These are phyloP conservation scores for Cirrhinus mrigala DNA, from an alignment of 2,797 vertebrate species.

Conservation along the genomic window DNA sequence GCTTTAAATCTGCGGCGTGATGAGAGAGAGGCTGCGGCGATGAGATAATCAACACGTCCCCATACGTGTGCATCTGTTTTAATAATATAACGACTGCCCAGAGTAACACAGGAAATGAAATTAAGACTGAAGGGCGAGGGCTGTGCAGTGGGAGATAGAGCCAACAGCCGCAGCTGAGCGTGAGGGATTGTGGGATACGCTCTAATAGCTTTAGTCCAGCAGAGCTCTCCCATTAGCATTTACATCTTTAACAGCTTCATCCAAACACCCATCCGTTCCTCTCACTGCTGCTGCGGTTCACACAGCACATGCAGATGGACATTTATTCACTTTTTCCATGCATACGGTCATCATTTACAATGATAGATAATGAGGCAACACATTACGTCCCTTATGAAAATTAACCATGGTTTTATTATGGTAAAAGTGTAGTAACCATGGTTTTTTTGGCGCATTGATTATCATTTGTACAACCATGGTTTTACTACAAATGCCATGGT, in stretches of 20 bases:
- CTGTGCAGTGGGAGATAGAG: not conserved
- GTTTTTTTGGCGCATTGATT: no score
- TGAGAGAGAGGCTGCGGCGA: not conserved
- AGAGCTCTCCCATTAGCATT: constrained; percentile 55
- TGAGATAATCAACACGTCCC: not conserved
- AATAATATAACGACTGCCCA: not conserved
- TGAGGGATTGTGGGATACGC: constrained; percentile 36
- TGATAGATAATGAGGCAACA: not conserved
- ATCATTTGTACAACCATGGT: no score
- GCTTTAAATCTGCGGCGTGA: no score
- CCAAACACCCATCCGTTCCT: not conserved
- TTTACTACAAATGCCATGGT: no score
- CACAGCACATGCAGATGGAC: not conserved
- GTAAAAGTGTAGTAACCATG: no score
- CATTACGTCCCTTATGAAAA: no score
- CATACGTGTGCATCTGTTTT: not conserved
- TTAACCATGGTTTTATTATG: no score
- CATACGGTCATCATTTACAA: not conserved
- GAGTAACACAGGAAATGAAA: not conserved
- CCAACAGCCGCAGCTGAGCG: not conserved
- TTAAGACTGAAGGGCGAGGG: not conserved
- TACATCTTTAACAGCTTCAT: not conserved
- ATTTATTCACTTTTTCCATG: no score
- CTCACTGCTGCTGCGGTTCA: not conserved
- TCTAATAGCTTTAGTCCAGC: constrained; percentile 28